Base-by-base conservation (phyloP, 2,888 invertebrate species). In the Aleiodes alternator region DNA sequence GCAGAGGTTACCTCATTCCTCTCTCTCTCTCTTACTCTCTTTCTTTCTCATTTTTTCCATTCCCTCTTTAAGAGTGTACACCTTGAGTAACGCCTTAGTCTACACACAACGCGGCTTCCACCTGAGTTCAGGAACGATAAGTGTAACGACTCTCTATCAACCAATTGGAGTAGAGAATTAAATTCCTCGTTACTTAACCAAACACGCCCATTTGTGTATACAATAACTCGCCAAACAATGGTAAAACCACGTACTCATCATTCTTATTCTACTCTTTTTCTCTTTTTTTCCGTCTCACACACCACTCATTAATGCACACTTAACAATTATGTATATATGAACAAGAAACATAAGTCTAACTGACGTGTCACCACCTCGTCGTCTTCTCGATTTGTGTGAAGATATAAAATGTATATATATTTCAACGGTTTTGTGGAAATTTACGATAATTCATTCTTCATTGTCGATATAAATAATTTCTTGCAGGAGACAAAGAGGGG, bases 141-240 rank as follows among this genome's bases (percentile, higher is more conserved):
- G 85, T 85, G 82, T 85, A 86, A 87, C 86, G 86, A 85, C 81
- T 83, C 79, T 78, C 78, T 43, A 43, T 80, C 83, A 81, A 80
- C 87, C 88, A 88, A 88, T 89, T 87, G 88, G 85, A 84, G 81
- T 77, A 70, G 48, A 68, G 59, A 57, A 48, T 73, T 73, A 73
- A 76, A 76, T 84, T 85, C 76, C 80, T 77, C 80, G 80, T 50
- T 23, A 72, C 74, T 72, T 81, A 80, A 43, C 43, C 81, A 86
- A 81, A 72, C 81, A 83, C 87, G 88, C 86, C 88, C 87, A 87
- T 87, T 82, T 82, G 84, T 83, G 81, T 85, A 80, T 81, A 83
- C 82, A 80, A 81, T 82, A 79, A 78, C 79, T 79, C 80, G 79
- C 51, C 29, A 43, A 38, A 29, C 50, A 68, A 68, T 68, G 48